phyloP scores from a whole-genome alignment of 2,113 vertebrate genomes.

The Eublepharis macularius region DNA sequence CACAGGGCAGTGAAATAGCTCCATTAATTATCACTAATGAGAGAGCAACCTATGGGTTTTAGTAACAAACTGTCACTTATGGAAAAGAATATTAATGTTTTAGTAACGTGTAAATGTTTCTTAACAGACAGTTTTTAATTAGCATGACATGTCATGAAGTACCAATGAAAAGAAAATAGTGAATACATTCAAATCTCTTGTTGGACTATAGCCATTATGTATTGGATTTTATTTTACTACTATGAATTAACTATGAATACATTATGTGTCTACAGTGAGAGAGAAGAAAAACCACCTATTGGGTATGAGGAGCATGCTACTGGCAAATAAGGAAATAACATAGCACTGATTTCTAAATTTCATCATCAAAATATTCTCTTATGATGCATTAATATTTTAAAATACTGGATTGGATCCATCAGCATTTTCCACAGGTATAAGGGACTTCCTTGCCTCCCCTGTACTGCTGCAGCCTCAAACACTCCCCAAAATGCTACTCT shows the following conservation, averaged over 20 bases:
- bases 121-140: conserved; percentile 15
- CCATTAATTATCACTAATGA: conserved; percentile 30
- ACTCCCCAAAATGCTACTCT: too few relatives aligned
- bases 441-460: too few relatives aligned
- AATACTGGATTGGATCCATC: too few relatives aligned
- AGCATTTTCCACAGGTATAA: too few relatives aligned
- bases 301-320: background rate
- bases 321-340: background rate
- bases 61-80: conserved; percentile 2
- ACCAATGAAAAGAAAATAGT: background rate
- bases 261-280: background rate
- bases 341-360: background rate
- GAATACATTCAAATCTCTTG: background rate
- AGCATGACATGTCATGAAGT: background rate
- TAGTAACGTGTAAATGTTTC: background rate
- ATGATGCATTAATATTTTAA: background rate
- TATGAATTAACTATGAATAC: background rate
- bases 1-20: conserved; percentile 13
- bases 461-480: too few relatives aligned
- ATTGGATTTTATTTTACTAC: background rate
- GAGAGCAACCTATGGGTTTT: conserved; percentile 3
- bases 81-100: conserved; percentile 21
- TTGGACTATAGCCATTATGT: background rate
- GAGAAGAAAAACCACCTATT: background rate
- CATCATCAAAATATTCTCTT: background rate